These are phyloP conservation scores for Bugulina stolonifera DNA, from an alignment of 2,888 invertebrate species.

Conservation along the genomic window DNA sequence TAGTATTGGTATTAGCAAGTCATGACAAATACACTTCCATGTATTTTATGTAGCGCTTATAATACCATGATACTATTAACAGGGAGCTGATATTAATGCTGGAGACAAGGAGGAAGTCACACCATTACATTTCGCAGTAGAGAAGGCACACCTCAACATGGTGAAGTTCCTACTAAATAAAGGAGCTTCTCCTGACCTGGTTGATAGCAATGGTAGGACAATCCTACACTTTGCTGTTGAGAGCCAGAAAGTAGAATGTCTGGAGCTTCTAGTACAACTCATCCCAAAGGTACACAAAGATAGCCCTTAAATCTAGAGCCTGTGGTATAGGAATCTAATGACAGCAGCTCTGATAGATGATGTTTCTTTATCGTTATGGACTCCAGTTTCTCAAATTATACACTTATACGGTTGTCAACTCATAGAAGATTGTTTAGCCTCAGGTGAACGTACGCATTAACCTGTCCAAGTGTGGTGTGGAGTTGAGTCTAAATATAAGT, in stretches of 20 bases:
- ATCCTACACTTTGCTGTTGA: not conserved
- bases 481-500: no score
- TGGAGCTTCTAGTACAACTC: not conserved
- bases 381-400: no score
- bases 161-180: not conserved
- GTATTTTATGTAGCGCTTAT: not conserved
- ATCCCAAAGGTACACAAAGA: not conserved
- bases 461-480: no score
- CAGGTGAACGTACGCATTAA: no score
- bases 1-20: no score
- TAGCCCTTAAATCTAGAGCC: no score
- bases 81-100: conserved; percentile 18
- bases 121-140: conserved; percentile 11
- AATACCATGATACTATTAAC: not conserved
- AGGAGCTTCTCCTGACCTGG: not conserved
- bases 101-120: not conserved
- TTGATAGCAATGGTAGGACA: not conserved
- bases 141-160: not conserved
- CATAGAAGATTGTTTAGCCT: no score
- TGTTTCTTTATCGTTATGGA: no score
- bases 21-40: no score
- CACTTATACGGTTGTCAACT: no score
- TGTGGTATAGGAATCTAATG: no score
- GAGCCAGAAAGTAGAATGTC: not conserved
- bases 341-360: no score